Base-by-base conservation (phyloP, 2,797 vertebrate genomes). In the Discoglossus pictus region DNA sequence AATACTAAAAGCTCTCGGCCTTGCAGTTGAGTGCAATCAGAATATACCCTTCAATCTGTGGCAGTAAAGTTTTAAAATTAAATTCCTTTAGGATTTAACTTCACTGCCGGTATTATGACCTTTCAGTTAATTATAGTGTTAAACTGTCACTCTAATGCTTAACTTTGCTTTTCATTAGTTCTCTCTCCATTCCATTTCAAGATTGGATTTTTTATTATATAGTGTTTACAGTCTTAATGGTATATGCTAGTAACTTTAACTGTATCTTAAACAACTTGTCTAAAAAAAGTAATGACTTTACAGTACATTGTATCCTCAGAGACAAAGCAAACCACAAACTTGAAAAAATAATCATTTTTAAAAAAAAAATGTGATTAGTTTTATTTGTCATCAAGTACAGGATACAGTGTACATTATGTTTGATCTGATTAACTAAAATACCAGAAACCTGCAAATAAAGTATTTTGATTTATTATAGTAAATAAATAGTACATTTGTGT, bases 91-190 rank as follows among this genome's bases (percentile, higher is more conserved):
- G 73, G 38, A 72, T 73, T 76, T 74, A 62, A 72, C 63, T 65
- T 76, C 2, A 73, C 52, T 58, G 34, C 24, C 72, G 67, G 40
- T 74, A 53, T 76, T 78, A 43, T 61, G 64, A 60, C 12, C 74
- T 83, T 76, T 74, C 83, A 82, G 82, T 75, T 65, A 85, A 74
- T 79, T 77, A 74, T 52, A 51, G 64, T 77, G 81, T 79, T 68
- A 79, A 82, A 61, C 51, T 59, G 73, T 81, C 44, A 61, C 34
- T 76, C 74, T 66, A 70, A 65, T 11, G 11, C 35, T 64, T 78
- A 61, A 55, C 47, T 68, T 54, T 55, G 68, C 51, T 78, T 82
- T 81, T 75, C 64, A 61, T 71, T 68, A 74, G 76, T 15, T 73
- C 53, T 76, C 34, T 65, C n/a, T 12, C 53, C 56, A 78, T 67